Percentiles rank a stretch among this genome's conserved stretches.
These are phyloP conservation scores for Cataglyphis cursor DNA, from an alignment of 2,888 invertebrate genomes.

Conservation along the genomic window DNA sequence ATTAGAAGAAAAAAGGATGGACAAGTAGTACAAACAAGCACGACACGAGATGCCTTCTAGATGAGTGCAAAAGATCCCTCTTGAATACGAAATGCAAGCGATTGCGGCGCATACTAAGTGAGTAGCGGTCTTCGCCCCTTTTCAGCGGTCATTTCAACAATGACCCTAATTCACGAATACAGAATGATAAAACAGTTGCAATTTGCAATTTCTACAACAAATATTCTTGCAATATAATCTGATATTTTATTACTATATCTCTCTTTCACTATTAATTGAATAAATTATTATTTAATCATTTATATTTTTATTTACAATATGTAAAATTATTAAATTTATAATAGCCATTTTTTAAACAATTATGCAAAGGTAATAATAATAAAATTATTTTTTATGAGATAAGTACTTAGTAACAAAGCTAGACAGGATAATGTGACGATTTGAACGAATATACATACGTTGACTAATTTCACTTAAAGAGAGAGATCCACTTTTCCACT, in stretches of 20 bases:
- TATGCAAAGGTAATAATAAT: background rate
- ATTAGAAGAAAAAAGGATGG: slow-evolving; percentile 7
- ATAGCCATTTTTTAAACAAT: background rate
- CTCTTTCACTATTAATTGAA: background rate
- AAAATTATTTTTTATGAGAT: background rate
- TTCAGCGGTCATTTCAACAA: slow-evolving; percentile 47
- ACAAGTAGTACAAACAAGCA: slow-evolving; percentile 40
- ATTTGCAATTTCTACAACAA: background rate
- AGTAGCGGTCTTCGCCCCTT: slow-evolving; percentile 79
- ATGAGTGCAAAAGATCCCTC: slow-evolving; percentile 38
- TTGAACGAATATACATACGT: slow-evolving; percentile 28
- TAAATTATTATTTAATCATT: slow-evolving; percentile 1
- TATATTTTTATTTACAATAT: background rate
- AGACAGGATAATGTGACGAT: background rate
- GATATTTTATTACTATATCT: background rate
- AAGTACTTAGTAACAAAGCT: background rate
- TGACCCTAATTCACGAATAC: slow-evolving; percentile 34
- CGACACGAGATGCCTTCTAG: slow-evolving; percentile 51
- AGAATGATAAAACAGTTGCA: slow-evolving; percentile 3
- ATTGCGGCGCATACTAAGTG: slow-evolving; percentile 77
- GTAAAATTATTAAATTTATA: background rate
- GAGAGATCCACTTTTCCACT: background rate
- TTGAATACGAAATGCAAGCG: slow-evolving; percentile 75
- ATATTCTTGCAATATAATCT: background rate
- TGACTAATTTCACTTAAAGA: slow-evolving; percentile 26